A percentile compares a stretch with the other conserved stretches of the same genome.
Conservation (phyloP, 2,797 vertebrate species). For the Thamnophis elegans region DNA sequence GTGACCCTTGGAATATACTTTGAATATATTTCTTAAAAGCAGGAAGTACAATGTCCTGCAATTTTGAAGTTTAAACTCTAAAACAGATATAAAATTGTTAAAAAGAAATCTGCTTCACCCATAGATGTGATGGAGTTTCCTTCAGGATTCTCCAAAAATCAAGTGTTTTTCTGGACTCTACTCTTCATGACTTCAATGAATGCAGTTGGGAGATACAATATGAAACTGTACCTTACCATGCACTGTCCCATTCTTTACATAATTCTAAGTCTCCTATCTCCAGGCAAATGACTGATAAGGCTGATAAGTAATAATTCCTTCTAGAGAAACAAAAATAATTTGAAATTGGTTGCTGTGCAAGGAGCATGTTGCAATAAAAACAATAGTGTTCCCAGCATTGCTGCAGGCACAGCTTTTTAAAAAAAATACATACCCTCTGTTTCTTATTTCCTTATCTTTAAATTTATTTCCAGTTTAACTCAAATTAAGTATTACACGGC, state of each 20-base stretch:
- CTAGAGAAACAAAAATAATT: not conserved
- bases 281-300: not conserved
- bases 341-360: not conserved
- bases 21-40: not conserved
- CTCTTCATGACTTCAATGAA: not conserved
- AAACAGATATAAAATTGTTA: not conserved
- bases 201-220: not conserved
- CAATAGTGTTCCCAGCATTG: not conserved
- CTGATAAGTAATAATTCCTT: not conserved
- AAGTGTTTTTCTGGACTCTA: not conserved
- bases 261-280: not conserved
- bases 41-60: not conserved
- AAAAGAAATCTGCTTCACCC: not conserved
- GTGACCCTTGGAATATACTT: not conserved
- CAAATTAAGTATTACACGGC: not conserved
- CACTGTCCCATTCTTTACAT: not conserved
- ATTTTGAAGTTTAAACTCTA: not conserved
- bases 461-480: not conserved
- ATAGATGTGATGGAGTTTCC: not conserved
- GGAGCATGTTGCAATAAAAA: not conserved
- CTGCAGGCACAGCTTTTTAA: not conserved
- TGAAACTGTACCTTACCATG: not conserved
- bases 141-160: not conserved
- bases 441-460: not conserved
- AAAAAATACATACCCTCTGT: not conserved